phyloP scores from a whole-genome alignment of 2,797 vertebrate genomes.

The Semotilus atromaculatus region DNA sequence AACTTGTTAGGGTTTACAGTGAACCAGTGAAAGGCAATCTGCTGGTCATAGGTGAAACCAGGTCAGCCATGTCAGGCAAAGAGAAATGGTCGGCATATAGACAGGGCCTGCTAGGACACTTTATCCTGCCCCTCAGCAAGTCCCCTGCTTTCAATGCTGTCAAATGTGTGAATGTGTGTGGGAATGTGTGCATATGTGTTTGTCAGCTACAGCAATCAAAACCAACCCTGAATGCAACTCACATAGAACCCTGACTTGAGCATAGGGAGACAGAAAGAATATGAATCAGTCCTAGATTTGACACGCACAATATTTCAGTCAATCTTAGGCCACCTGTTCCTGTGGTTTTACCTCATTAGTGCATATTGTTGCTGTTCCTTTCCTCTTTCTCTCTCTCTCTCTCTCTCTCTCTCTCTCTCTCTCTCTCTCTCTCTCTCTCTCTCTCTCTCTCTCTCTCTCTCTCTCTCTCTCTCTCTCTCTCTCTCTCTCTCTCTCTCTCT shows the following conservation, averaged over 20 bases:
- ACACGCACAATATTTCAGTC: slow-evolving; percentile 16
- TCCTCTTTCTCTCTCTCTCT: too few species aligned
- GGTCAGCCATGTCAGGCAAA: background rate
- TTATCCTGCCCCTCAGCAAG: slow-evolving; percentile 26
- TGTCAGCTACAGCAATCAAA: slow-evolving; percentile 33
- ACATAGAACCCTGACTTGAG: background rate
- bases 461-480: too few species aligned
- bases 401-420: too few species aligned
- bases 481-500: too few species aligned
- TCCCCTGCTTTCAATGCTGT: slow-evolving; percentile 27
- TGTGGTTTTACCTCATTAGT: slow-evolving; percentile 30
- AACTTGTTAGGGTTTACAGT: background rate
- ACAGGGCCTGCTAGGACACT: background rate
- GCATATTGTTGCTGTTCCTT: slow-evolving; percentile 10
- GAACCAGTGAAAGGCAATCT: background rate
- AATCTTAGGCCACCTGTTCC: slow-evolving; percentile 17
- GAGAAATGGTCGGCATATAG: background rate
- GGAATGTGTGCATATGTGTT: slow-evolving; percentile 27
- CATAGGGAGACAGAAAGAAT: background rate
- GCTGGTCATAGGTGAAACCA: slow-evolving; percentile 25
- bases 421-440: too few species aligned
- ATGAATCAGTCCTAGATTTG: slow-evolving; percentile 30
- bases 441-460: too few species aligned
- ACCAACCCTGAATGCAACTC: slow-evolving; percentile 25
- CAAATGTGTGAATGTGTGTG: slow-evolving; percentile 26